phyloP scores from a whole-genome alignment of 2,797 vertebrate species.

The Sebastes taczanowskii region DNA sequence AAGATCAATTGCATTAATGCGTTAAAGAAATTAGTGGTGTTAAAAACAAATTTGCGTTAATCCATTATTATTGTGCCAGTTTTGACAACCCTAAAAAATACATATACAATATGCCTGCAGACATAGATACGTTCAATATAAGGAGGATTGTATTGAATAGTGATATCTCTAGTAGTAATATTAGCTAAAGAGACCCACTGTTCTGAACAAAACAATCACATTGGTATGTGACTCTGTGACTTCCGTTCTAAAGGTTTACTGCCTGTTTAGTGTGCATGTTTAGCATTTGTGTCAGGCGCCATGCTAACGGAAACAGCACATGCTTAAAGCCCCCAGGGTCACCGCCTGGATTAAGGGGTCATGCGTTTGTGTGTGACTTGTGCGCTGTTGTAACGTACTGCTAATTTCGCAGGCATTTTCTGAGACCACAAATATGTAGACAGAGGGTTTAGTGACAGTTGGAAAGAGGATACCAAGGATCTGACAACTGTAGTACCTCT shows the following conservation, averaged over 20 bases:
- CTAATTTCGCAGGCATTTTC: constrained; percentile 52
- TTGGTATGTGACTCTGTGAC: constrained; percentile 31
- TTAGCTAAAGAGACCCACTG: background rate
- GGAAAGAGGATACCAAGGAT: constrained; percentile 16
- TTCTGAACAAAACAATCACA: background rate
- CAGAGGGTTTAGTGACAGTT: constrained; percentile 20
- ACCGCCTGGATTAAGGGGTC: constrained; percentile 29
- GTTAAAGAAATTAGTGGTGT: no score
- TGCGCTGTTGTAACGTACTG: constrained; percentile 18
- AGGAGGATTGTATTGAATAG: background rate
- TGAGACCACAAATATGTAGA: constrained; percentile 5
- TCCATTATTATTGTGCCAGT: no score
- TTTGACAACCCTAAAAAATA: no score
- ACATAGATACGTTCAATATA: background rate
- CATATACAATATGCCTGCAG: background rate
- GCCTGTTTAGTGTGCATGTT: constrained; percentile 48
- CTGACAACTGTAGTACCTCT: constrained; percentile 7
- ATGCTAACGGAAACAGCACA: constrained; percentile 40
- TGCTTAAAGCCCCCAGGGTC: constrained; percentile 40
- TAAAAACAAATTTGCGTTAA: no score
- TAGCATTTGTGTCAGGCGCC: constrained; percentile 35
- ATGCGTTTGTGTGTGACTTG: constrained; percentile 47
- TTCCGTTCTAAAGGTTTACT: constrained; percentile 35
- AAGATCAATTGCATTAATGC: no score
- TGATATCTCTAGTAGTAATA: background rate